Evolutionary conservation across 2,113 vertebrate species (phyloP), one percentile per base, ranked within the genome.

Genomic region (Ictalurus punctatus): DNA sequence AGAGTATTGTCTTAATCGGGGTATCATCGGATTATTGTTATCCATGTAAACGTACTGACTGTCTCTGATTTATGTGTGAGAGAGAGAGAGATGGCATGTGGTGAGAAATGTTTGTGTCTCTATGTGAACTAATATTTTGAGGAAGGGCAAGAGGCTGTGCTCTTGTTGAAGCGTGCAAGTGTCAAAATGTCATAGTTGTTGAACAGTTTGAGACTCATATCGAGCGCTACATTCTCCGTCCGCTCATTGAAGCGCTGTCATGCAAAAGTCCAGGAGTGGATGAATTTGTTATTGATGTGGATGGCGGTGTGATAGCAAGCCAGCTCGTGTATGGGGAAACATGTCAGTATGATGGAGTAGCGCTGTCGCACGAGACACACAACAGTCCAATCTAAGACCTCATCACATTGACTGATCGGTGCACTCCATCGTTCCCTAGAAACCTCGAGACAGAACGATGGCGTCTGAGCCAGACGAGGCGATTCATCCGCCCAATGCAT

Each of bases 271-370:
- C 82, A 76, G 88, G 58, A 67, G n/a, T 56, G 73, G 83, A 85
- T 67, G 83, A 67, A 67, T 85, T 85, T 79, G 73, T 79, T 89
- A 85, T 89, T 67, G 71, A 85, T 85, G 61, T 85, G 88, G 83
- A 79, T 61, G 37, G 83, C 52, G 83, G 85, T 85, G 88, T 85
- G 48, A 89, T 85, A 89, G 82, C 59, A 79, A 34, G 61, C 58
- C 40, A 9, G 73, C 83, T 27, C 52, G 71, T 71, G 59, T 76
- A 67, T 86, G 30, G 80, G 89, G 82, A 87, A 87, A 78, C 86
- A 69, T 87, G 89, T 87, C 89, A 87, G 58, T 56, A 21, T 87
- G 89, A 90, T 90, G 71, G 86, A 90, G 86, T 71, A 87, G 69
- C 48, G 44, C 86, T 82, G 85, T 90, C 81, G 84, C 52, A 4